These are phyloP conservation scores for Dolichopus griseipennis DNA, from an alignment of 2,888 invertebrate species.

Conservation along the genomic window DNA sequence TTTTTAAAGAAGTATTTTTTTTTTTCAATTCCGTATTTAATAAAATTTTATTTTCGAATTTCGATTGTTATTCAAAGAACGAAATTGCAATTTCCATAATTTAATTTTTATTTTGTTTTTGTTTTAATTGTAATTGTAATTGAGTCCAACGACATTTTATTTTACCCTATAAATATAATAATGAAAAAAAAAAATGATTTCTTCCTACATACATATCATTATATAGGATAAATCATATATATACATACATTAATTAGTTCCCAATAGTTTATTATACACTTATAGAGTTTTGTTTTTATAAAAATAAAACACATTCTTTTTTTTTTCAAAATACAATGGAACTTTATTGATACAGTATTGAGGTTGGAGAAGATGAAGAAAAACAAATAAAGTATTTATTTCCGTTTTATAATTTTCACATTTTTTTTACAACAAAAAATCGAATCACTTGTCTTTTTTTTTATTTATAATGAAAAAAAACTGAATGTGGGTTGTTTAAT, in stretches of 20 bases:
- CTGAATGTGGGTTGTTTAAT: not conserved
- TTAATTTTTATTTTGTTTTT: no score
- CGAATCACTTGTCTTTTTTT: not conserved
- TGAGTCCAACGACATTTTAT: no score
- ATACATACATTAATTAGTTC: not conserved
- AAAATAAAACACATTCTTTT: not conserved
- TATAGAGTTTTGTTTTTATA: not conserved
- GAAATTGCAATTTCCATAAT: no score
- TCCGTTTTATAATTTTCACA: conserved; percentile 1
- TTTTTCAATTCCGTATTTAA: no score
- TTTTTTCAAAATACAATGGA: not conserved
- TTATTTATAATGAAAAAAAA: not conserved
- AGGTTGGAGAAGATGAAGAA: not conserved
- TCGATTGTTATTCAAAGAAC: no score
- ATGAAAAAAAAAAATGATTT: no score
- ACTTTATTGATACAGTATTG: not conserved
- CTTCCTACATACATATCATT: no score
- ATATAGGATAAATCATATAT: no score
- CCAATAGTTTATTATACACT: not conserved
- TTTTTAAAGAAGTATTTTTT: no score
- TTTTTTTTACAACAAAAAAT: not conserved
- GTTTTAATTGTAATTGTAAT: no score
- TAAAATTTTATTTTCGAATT: no score
- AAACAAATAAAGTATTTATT: not conserved
- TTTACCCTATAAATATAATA: no score